Percentiles rank a stretch among this genome's conserved stretches.
These are phyloP conservation scores for Dryobotodes eremita DNA, from an alignment of 2,888 invertebrate species.

Conservation along the genomic window DNA sequence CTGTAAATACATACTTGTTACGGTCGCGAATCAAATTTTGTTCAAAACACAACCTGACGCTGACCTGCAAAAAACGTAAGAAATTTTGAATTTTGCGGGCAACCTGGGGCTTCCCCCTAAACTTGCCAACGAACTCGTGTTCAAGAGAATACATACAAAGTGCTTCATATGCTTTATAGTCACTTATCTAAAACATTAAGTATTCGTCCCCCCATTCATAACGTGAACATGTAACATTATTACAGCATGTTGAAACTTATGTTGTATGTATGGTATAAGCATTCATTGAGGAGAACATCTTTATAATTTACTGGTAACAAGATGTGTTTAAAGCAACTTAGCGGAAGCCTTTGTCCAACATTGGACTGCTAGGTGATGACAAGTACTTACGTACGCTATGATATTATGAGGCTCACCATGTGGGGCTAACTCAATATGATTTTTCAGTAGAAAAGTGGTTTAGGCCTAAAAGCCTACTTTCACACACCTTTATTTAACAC, in stretches of 20 bases:
- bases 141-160: slow-evolving; percentile 2
- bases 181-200: slow-evolving; percentile 29
- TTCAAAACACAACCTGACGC: too few species aligned
- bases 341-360: not conserved
- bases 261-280: slow-evolving; percentile 14
- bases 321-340: slow-evolving; percentile 8
- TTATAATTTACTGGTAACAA: slow-evolving; percentile 24
- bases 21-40: too few species aligned
- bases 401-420: not conserved
- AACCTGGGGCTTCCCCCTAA: too few species aligned
- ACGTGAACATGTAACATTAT: slow-evolving; percentile 37
- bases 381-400: not conserved
- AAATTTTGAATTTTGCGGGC: too few species aligned
- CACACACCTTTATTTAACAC: not conserved
- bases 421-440: not conserved
- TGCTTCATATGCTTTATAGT: slow-evolving; percentile 26
- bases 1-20: too few species aligned
- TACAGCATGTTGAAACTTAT: slow-evolving; percentile 34
- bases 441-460: not conserved
- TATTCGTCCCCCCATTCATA: slow-evolving; percentile 30
- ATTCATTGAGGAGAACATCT: slow-evolving; percentile 34
- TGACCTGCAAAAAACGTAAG: too few species aligned
- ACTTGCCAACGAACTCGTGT: not conserved
- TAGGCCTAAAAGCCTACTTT: not conserved
- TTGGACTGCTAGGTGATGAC: not conserved